These are phyloP conservation scores for Siderastrea radians DNA, from an alignment of 92 coral and sea anemone genomes.

Conservation along the genomic window DNA sequence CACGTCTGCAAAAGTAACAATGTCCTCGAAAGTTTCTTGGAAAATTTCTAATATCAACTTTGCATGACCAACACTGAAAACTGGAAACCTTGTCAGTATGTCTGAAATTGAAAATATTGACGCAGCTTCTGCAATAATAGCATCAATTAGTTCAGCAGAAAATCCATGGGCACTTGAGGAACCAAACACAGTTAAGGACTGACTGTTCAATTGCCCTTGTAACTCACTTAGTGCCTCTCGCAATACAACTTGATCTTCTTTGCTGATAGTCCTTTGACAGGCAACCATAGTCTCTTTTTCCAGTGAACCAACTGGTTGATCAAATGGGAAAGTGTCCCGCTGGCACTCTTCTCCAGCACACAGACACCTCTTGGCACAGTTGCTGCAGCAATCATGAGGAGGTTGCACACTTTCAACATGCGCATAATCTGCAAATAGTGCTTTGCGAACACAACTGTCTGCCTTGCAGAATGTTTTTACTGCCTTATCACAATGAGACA, in stretches of 20 bases:
- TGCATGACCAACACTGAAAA: constrained; percentile 37
- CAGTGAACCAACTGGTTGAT: constrained; percentile 2
- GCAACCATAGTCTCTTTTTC: constrained; percentile 1
- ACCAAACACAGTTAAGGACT: constrained; percentile 23
- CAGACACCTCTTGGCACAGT: constrained; percentile 33
- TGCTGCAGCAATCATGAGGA: constrained; percentile 42
- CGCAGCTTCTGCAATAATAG: constrained; percentile 36
- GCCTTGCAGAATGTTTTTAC: constrained; percentile 22
- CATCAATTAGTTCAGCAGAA: constrained; percentile 41
- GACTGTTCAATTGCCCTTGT: constrained; percentile 25
- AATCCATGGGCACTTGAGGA: constrained; percentile 45
- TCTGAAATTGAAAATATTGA: constrained; percentile 32
- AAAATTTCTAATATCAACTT: constrained; percentile 33
- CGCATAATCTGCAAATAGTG: constrained; percentile 30
- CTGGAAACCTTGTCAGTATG: constrained; percentile 31
- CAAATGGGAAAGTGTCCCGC: constrained; percentile 33
- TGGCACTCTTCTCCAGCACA: constrained; percentile 31
- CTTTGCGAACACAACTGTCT: constrained; percentile 23
- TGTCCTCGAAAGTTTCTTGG: constrained; percentile 61
- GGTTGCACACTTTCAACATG: constrained; percentile 22
- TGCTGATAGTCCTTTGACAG: constrained; percentile 12
- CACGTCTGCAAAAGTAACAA: constrained; percentile 35
- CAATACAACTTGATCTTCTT: constrained; percentile 26
- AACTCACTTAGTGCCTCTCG: constrained; percentile 41
- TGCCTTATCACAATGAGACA: constrained; percentile 32